A percentile compares a stretch with the other conserved stretches of the same genome.
Conservation (phyloP, 2,888 invertebrate species). For the Cremastinae sp. region DNA sequence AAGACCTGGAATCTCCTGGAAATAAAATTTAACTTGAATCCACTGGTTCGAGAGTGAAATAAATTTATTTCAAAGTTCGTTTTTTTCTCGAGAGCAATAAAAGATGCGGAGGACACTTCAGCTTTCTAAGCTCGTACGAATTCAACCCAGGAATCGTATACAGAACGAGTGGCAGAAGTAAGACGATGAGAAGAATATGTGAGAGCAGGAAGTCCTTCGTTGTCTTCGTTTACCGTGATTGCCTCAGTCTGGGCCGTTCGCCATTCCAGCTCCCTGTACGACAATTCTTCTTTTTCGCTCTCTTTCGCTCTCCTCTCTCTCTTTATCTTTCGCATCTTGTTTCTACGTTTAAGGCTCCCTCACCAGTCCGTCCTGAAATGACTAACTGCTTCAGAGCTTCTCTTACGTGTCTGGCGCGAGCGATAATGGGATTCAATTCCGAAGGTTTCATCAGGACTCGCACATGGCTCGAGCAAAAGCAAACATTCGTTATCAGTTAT, state of each 20-base stretch:
- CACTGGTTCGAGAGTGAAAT: neutral
- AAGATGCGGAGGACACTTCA: neutral
- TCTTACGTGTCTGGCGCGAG: slow-evolving; percentile 10
- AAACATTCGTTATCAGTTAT: slow-evolving; percentile 28
- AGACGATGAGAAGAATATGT: slow-evolving; percentile 36
- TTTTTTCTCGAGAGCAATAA: too few species aligned
- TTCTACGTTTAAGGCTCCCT: slow-evolving; percentile 23
- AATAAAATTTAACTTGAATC: too few species aligned
- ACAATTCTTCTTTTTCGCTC: slow-evolving; percentile 1
- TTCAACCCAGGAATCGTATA: too few species aligned
- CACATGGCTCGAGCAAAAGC: slow-evolving; percentile 2
- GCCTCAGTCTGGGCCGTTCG: slow-evolving; percentile 59
- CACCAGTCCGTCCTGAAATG: slow-evolving; percentile 25
- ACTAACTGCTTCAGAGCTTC: slow-evolving; percentile 40
- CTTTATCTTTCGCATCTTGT: slow-evolving; percentile 8
- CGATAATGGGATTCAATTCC: slow-evolving; percentile 35
- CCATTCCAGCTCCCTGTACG: slow-evolving; percentile 23
- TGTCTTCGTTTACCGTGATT: slow-evolving; percentile 75
- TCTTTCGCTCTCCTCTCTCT: slow-evolving; percentile 17
- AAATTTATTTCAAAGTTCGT: neutral
- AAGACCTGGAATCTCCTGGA: too few species aligned
- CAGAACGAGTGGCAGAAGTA: slow-evolving; percentile 32
- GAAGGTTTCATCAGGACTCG: slow-evolving; percentile 12
- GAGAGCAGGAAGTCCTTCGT: slow-evolving; percentile 74
- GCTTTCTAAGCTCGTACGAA: slow-evolving; percentile 19